Conservation (phyloP, 2,888 invertebrate species). For the Tetheella fluctuosa region DNA sequence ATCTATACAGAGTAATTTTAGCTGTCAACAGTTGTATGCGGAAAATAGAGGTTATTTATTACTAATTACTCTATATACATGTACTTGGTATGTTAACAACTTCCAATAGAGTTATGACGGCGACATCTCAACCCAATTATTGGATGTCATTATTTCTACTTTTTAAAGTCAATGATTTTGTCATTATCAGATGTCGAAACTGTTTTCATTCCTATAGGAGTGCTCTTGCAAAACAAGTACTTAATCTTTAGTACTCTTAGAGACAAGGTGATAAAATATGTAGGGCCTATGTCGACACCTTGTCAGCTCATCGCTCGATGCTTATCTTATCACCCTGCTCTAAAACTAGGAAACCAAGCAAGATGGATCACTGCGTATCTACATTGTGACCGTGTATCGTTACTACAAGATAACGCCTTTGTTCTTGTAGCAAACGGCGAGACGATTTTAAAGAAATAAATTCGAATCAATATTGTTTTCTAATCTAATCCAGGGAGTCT, state of each 20-base stretch:
- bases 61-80: slow-evolving; percentile 11
- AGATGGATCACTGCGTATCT: slow-evolving; percentile 28
- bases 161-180: too few species aligned
- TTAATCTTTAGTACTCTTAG: not conserved
- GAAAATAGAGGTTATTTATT: slow-evolving; percentile 19
- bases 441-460: not conserved
- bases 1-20: slow-evolving; percentile 33
- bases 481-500: too few species aligned
- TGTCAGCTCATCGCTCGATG: slow-evolving; percentile 15
- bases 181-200: not conserved
- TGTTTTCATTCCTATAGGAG: not conserved
- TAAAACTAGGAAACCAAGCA: slow-evolving; percentile 26
- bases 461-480: not conserved
- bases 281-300: slow-evolving; percentile 5
- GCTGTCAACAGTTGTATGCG: slow-evolving; percentile 28
- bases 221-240: not conserved
- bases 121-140: not conserved
- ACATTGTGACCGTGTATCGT: slow-evolving; percentile 16
- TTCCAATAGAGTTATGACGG: not conserved
- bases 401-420: not conserved
- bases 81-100: slow-evolving; percentile 10
- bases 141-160: not conserved
- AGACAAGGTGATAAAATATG: not conserved
- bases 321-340: slow-evolving; percentile 38
- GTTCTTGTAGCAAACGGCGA: not conserved